Evolutionary conservation across 2,888 invertebrate genomes (phyloP), one percentile per base, ranked within the genome.

Genomic region (Polyommatus iphigenia): DNA sequence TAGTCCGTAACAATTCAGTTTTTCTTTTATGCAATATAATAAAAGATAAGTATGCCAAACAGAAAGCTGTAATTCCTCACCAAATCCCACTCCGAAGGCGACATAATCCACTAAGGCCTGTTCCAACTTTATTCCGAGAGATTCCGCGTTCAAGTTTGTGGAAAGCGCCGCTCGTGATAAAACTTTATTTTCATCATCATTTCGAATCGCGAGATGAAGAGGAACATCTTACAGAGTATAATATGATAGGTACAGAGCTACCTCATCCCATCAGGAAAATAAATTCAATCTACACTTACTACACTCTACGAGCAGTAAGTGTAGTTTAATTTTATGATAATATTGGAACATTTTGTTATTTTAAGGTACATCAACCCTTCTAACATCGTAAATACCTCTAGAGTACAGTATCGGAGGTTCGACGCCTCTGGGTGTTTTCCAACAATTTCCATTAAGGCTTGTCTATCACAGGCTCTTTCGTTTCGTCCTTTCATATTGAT

Each of bases 91-190:
- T 67, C 67, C 29, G 67, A 67, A 67, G 67, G 29, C 67, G 67
- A 67, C 67, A 67, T 67, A 67, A 67, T 67, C 67, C 67, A 67
- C 67, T 67, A 67, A 67, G 67, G 67, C 67, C 29, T 67, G 67
- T 67, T 67, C 67, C 67, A 67, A 67, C 29, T 67, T 67, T 67
- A 67, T 67, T 67, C 67, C 29, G 7, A 67, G 67, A 29, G 67
- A 67, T 67, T 67, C 29, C 67, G 67, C 29, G 67, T 29, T 67
- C 13, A 67, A 67, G 67, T 67, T 67, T 67, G 67, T 32, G 67
- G 15, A 18, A 32, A 67, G 29, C 29, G 67, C 67, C 67, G 67
- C 67, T 67, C 67, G 29, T 67, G 29, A 29, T 67, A 32, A 67
- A 67, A 67, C 13, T 67, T 67, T 67, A 67, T 67, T 67, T 67